Evolutionary conservation across 2,888 invertebrate species (phyloP), one percentile per base, ranked within the genome.

Genomic region (Octodonta nipae): DNA sequence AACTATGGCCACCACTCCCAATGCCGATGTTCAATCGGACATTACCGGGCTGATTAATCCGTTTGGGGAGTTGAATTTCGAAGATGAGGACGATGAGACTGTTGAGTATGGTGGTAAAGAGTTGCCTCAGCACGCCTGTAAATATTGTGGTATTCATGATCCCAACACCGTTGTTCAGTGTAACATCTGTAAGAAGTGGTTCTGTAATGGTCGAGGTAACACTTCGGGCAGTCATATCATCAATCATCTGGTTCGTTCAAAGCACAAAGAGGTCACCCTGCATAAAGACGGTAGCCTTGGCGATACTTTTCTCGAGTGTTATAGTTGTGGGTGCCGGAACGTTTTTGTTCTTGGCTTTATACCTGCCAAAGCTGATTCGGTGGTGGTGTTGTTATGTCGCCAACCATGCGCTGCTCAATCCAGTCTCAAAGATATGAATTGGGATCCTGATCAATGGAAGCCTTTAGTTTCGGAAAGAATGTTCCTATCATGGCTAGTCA

Each of bases 371-470:
- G 93, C 95, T 1, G 95, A 96, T 63, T 93, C 93, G 1, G 95
- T 95, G 33, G 96, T 96, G n/a, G 93, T 96, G 2, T 66, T 99
- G 33, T 70, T 99, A 3, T 99, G 98, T 57, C 76, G 98, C 1
- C 93, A 95, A 64, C 98, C 98, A 2, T 99, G 98, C 65, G 95
- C 96, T 15, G 88, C 93, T 4, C 91, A 95, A 58, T n/a, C n/a
- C n/a, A n/a, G n/a, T 11, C 17, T 45, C 12, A 35, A 60, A 64
- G 96, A 96, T 56, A 92, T 95, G 88, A 96, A 95, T 61, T 98
- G 96, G 88, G 95, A 96, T 65, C 93, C 93, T 57, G 89, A 89
- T 43, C 91, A 93, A 55, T 96, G 96, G 96, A 93, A 95, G 61
- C 95, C 96, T 1, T 65, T 98, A 42, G 96, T 99, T 57, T 80